Evolutionary conservation across 23 tunicate species (phyloP).

Genomic region (Styela plicata): DNA sequence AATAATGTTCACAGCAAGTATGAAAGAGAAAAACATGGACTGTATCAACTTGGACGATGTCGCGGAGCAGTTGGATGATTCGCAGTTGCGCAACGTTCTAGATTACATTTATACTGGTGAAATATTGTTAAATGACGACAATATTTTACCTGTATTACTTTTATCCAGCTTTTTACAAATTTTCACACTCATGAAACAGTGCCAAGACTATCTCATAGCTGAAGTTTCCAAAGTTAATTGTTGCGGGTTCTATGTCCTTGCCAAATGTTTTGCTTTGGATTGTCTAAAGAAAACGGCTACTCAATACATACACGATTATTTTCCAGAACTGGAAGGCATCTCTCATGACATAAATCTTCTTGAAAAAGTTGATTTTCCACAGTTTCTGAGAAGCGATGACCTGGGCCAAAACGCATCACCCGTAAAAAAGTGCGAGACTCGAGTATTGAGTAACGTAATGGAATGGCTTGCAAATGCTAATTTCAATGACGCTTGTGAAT

Average conservation of each 20-base stretch:
- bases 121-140: conserved; percentile 35
- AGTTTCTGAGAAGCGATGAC: conserved; percentile 31
- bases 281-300: background rate
- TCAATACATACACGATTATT: conserved; percentile 46
- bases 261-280: conserved; percentile 41
- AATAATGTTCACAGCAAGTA: conserved; percentile 76
- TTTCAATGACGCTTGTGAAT: background rate
- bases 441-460: conserved; percentile 18
- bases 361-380: conserved; percentile 32
- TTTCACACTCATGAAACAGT: conserved; percentile 35
- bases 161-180: conserved; percentile 72
- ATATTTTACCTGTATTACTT: conserved; percentile 34
- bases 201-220: conserved; percentile 35
- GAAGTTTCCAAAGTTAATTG: conserved; percentile 27
- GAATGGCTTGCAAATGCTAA: conserved; percentile 1
- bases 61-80: conserved; percentile 34
- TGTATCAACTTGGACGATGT: conserved; percentile 30
- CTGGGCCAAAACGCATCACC: conserved; percentile 26
- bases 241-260: conserved; percentile 31
- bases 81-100: conserved; percentile 31
- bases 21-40: conserved; percentile 47
- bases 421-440: background rate
- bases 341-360: conserved; percentile 32
- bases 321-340: conserved; percentile 28
- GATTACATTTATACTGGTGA: conserved; percentile 89